phyloP scores from a whole-genome alignment of 2,797 vertebrate species.

The Pempheris klunzingeri region DNA sequence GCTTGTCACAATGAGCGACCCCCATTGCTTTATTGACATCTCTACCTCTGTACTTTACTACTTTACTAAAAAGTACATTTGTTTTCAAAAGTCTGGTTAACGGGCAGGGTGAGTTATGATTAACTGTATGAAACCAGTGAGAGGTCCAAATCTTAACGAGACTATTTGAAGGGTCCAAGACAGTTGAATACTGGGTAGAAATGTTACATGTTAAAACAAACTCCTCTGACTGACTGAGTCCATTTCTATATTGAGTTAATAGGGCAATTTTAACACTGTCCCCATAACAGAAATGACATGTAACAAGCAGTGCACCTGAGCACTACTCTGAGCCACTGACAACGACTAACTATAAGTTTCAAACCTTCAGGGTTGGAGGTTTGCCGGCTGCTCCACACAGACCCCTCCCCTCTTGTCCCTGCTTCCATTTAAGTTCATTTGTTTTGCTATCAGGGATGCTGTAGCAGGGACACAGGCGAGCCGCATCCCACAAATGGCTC shows the following conservation, averaged over 20 bases:
- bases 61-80: no score
- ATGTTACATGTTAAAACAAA: neutral
- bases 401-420: neutral
- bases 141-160: neutral
- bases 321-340: neutral
- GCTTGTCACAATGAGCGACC: no score
- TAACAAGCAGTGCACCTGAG: neutral
- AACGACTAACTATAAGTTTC: neutral
- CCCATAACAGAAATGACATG: neutral
- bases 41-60: no score
- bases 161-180: neutral
- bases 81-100: neutral
- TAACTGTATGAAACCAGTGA: neutral
- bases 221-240: neutral
- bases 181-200: neutral
- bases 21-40: no score
- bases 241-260: no score
- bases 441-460: slow-evolving; percentile 59
- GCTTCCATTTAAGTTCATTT: slow-evolving; percentile 71
- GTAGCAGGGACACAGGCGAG: slow-evolving; percentile 59
- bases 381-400: slow-evolving; percentile 4
- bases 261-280: neutral
- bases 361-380: slow-evolving; percentile 11
- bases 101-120: neutral
- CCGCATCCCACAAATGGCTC: slow-evolving; percentile 64